A percentile compares a stretch with the other conserved stretches of the same genome.
These are phyloP conservation scores for Polyergus mexicanus DNA, from an alignment of 1,140 invertebrate species.

Conservation along the genomic window DNA sequence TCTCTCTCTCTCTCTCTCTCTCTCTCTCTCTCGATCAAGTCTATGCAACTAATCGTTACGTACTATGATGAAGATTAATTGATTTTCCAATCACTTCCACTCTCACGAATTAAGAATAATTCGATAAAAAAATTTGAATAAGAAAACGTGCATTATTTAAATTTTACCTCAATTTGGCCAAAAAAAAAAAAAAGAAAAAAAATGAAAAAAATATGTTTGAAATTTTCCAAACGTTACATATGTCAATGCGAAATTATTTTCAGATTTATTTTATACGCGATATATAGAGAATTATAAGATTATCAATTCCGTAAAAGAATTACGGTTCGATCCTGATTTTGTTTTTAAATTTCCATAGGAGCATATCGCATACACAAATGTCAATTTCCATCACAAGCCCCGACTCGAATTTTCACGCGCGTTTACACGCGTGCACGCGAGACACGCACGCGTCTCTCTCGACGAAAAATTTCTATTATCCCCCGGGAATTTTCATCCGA, in stretches of 20 bases:
- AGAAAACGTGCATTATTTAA: background rate
- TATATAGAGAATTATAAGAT: background rate
- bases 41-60: background rate
- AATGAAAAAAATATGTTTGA: background rate
- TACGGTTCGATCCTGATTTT: background rate
- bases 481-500: conserved; percentile 68
- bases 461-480: conserved; percentile 72
- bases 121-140: background rate
- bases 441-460: conserved; percentile 35
- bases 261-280: background rate
- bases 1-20: too few relatives aligned
- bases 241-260: background rate
- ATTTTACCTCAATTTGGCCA: background rate
- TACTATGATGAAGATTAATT: background rate
- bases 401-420: conserved; percentile 17
- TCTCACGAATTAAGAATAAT: background rate
- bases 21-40: too few relatives aligned
- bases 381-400: background rate
- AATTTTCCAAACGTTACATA: background rate
- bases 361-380: background rate
- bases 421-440: conserved; percentile 14
- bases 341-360: background rate
- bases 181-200: background rate
- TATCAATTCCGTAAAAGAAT: background rate
- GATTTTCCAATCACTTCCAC: background rate